Evolutionary conservation across 2,888 invertebrate species (phyloP).

Genomic region (Leptinotarsa juncta): DNA sequence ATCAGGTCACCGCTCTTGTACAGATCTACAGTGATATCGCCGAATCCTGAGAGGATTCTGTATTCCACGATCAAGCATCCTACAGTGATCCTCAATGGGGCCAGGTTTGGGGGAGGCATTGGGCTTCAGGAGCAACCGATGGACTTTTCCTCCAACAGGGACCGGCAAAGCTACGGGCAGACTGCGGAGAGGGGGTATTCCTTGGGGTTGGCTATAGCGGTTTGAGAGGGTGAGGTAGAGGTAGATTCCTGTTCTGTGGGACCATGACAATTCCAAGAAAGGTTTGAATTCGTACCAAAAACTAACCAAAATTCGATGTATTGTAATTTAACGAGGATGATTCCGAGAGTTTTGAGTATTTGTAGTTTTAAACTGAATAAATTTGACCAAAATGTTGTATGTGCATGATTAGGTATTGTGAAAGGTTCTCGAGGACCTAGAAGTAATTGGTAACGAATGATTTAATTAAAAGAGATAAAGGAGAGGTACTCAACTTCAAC

Average conservation of each 20-base stretch:
- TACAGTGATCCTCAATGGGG: constrained; percentile 59
- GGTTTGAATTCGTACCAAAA: constrained; percentile 15
- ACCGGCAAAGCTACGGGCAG: constrained; percentile 37
- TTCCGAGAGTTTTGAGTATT: constrained; percentile 10
- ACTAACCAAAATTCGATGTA: constrained; percentile 10
- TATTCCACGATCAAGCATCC: constrained; percentile 64
- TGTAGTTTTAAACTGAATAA: constrained; percentile 15
- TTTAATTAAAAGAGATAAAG: neutral
- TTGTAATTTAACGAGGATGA: constrained; percentile 4
- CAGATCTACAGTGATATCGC: constrained; percentile 69
- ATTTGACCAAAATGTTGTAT: constrained; percentile 10
- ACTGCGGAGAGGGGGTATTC: constrained; percentile 49
- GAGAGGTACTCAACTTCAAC: too few relatives aligned
- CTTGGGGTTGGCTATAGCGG: constrained; percentile 59
- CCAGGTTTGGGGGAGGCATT: constrained; percentile 39
- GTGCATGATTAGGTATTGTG: neutral
- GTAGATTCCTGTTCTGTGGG: constrained; percentile 4
- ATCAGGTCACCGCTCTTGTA: constrained; percentile 65
- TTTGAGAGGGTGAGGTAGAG: constrained; percentile 41
- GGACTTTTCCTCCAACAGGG: constrained; percentile 60
- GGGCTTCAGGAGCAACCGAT: constrained; percentile 63
- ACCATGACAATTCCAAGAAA: constrained; percentile 17
- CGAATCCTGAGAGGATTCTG: constrained; percentile 68
- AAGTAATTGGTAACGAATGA: neutral
- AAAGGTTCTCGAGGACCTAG: neutral